Evolutionary conservation across 2,888 invertebrate genomes (phyloP), one percentile per base, ranked within the genome.

Genomic region (Tuberolachnus salignus): DNA sequence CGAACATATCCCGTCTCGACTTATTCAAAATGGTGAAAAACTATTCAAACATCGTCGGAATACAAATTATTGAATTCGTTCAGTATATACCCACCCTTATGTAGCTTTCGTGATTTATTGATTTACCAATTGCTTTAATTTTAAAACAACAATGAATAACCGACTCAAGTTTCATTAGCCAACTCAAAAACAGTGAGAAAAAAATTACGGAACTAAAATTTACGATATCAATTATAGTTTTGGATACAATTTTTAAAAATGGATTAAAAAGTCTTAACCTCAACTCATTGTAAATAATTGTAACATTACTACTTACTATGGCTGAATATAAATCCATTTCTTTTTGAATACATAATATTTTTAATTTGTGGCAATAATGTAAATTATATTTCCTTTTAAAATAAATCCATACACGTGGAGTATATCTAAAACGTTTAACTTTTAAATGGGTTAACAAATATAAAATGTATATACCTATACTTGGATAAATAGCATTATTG

Each of bases 121-220:
- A n/a, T n/a, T n/a, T n/a, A n/a, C n/a, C n/a, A n/a, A n/a, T n/a
- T n/a, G n/a, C n/a, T n/a, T n/a, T n/a, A n/a, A n/a, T n/a, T n/a
- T n/a, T n/a, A n/a, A n/a, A n/a, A n/a, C n/a, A n/a, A n/a, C n/a
- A n/a, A n/a, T n/a, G n/a, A n/a, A n/a, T n/a, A n/a, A n/a, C n/a
- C n/a, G n/a, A n/a, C n/a, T n/a, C n/a, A n/a, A n/a, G n/a, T n/a
- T n/a, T n/a, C n/a, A n/a, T n/a, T n/a, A n/a, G n/a, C n/a, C n/a
- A n/a, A n/a, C n/a, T n/a, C n/a, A n/a, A n/a, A n/a, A n/a, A n/a
- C n/a, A n/a, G n/a, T n/a, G n/a, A n/a, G n/a, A n/a, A n/a, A n/a
- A n/a, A n/a, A n/a, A 34, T 34, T 34, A 34, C 34, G 34, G 34
- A 34, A 34, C 6, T 34, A 34, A 72, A 61, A 72, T 72, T 49